Base-by-base conservation (phyloP, 1,140 invertebrate species). In the Xylocopa sonorina region DNA sequence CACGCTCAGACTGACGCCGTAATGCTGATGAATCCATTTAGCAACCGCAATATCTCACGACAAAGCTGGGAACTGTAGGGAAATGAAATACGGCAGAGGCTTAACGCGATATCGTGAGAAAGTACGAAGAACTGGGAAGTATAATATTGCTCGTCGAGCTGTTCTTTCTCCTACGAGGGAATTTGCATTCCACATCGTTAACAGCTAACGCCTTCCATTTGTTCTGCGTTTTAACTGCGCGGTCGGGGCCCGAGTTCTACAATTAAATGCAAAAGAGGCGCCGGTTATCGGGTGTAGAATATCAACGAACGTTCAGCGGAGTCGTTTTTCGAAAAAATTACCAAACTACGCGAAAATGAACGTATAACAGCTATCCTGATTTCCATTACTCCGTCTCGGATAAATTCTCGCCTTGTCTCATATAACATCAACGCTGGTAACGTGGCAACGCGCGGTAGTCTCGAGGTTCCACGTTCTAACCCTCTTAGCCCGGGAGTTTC, bases 11-110 rank as follows among this genome's bases (percentile, higher is more conserved):
- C 68, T 79, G 78, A 85, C 69, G 72, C 87, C 82, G 83, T 90
- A 91, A 91, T 89, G 88, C 88, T 85, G 80, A 82, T 79, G 85
- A 89, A 91, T 91, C 89, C 89, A 91, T 90, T 91, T 91, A 91
- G 86, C 81, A 82, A 88, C 89, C 89, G 87, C 88, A 88, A 85
- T 80, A 79, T 88, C 81, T 87, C 78, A 34, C 80, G 79, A 73
- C 68, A 80, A 76, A 74, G 68, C 75, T 78, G 74, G 63, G 68
- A 77, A 79, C 32, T 62, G 58, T 48, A 77, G 78, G 63, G 73
- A 72, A 51, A 77, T 62, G 41, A 24, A 63, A 38, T 48, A 43
- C 51, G 68, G 82, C 53, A 72, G 82, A 46, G 32, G 76, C 58
- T 53, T 27, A 50, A 51, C 68, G 71, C 69, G 62, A 78, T 82